Percentiles rank a stretch among this genome's conserved stretches.
Evolutionary conservation across 2,797 vertebrate species (phyloP).

Genomic region (Eospalax fontanierii): DNA sequence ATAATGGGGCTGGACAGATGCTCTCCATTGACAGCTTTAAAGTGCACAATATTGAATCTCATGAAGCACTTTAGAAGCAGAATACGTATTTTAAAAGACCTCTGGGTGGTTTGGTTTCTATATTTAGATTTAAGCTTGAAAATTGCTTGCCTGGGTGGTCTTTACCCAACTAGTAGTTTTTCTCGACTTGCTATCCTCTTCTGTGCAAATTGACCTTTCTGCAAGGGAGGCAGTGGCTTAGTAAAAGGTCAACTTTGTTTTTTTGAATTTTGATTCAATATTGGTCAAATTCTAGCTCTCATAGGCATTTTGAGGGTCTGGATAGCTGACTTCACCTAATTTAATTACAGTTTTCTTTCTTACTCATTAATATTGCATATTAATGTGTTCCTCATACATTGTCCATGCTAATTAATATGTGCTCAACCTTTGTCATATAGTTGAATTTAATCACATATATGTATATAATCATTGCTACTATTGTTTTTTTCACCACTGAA

Average conservation of each 20-base stretch:
- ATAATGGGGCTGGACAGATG: slow-evolving; percentile 33
- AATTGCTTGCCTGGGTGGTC: neutral
- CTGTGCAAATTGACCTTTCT: neutral
- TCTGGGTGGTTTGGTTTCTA: neutral
- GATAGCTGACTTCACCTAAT: neutral
- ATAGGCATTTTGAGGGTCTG: neutral
- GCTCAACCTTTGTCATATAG: slow-evolving; percentile 23
- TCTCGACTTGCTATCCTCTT: neutral
- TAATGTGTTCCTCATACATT: neutral
- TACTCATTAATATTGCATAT: neutral
- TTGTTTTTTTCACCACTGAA: slow-evolving; percentile 47
- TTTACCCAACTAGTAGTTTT: slow-evolving; percentile 11
- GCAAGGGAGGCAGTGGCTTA: neutral
- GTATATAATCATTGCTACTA: slow-evolving; percentile 66
- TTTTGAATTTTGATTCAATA: neutral
- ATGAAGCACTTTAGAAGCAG: neutral
- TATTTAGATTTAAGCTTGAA: neutral
- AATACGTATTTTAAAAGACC: neutral
- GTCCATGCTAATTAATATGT: slow-evolving; percentile 42
- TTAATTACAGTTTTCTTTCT: slow-evolving; percentile 44
- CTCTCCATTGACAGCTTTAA: neutral
- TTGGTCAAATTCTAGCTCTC: neutral
- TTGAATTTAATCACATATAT: slow-evolving; percentile 29
- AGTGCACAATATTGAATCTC: neutral
- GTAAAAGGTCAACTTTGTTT: neutral